Base-by-base conservation (phyloP, 2,888 invertebrate species). In the Amblyjoppa proteus region DNA sequence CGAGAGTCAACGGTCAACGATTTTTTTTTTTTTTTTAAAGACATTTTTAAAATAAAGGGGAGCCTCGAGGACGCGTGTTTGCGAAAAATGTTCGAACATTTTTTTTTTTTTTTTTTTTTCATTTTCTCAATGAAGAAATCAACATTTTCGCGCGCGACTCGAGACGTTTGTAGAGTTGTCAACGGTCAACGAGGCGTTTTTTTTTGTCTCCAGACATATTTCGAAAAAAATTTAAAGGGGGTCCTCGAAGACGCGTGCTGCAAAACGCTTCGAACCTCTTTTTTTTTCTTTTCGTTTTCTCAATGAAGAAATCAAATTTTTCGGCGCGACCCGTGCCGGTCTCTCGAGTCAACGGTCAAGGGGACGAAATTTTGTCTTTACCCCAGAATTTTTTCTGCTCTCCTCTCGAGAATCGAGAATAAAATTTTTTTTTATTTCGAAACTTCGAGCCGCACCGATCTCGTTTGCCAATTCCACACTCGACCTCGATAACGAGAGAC, bases 121-220 rank as follows among this genome's bases (percentile, higher is more conserved):
- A 2, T n/a, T 73, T 45, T 28, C 20, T 38, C 41, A 64, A 81
- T 79, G 69, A 82, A 82, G 74, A 81, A 86, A 82, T 84, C 81
- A 76, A 41, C 20, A 68, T 53, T 51, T 66, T 68, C 41, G 25
- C 5, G 41, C 66, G 13, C 6, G 4, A 20, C 25, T 61, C 58
- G 28, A 13, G 4, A 0, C 28, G 4, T 16, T 61, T 11, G 20
- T 16, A 6, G 61, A 31, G 11, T 3, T 20, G 25, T 61, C 34
- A 61, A 61, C 34, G 61, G 80, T 84, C 84, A 80, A 80, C 75
- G 53, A 71, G 70, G 28, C 9, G 20, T 1, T 53, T 73, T 53
- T 77, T 69, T 56, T 31, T 38, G 6, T 13, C 34, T 66, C 13
- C 3, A 45, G 13, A 45, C 45, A 45, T 45, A 11, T 45, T 45